Conservation (phyloP, 2,113 vertebrate genomes). For the Psettodes erumei region DNA sequence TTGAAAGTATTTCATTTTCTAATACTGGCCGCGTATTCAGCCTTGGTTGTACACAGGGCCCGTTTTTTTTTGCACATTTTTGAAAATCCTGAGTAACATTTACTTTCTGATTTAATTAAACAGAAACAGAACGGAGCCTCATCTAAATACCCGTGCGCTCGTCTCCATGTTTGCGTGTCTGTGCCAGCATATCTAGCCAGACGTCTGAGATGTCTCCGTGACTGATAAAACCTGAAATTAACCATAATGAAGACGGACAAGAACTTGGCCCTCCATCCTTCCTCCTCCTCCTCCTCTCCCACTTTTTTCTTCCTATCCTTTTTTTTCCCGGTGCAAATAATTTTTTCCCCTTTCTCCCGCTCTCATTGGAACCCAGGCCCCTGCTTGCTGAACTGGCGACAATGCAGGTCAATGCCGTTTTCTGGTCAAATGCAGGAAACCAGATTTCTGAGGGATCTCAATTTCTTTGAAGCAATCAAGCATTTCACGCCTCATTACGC, state of each 20-base stretch:
- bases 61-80: not conserved
- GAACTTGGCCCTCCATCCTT: slow-evolving; percentile 52
- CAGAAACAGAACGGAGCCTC: slow-evolving; percentile 25
- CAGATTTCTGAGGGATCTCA: not conserved
- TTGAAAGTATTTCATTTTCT: slow-evolving; percentile 12
- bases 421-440: slow-evolving; percentile 8
- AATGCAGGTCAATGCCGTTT: slow-evolving; percentile 33
- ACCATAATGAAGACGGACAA: slow-evolving; percentile 67
- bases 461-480: slow-evolving; percentile 7
- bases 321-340: slow-evolving; percentile 3
- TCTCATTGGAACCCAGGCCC: slow-evolving; percentile 15
- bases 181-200: slow-evolving; percentile 42
- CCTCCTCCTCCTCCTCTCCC: not conserved
- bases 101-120: slow-evolving; percentile 47
- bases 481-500: not conserved
- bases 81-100: slow-evolving; percentile 24
- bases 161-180: slow-evolving; percentile 45
- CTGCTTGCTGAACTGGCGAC: not conserved
- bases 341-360: not conserved
- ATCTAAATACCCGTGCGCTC: slow-evolving; percentile 21
- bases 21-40: slow-evolving; percentile 9
- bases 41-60: not conserved
- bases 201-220: slow-evolving; percentile 44
- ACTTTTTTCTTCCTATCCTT: not conserved
- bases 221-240: slow-evolving; percentile 56